Evolutionary conservation across 2,113 vertebrate genomes (phyloP).

Genomic region (Oceanites oceanicus): DNA sequence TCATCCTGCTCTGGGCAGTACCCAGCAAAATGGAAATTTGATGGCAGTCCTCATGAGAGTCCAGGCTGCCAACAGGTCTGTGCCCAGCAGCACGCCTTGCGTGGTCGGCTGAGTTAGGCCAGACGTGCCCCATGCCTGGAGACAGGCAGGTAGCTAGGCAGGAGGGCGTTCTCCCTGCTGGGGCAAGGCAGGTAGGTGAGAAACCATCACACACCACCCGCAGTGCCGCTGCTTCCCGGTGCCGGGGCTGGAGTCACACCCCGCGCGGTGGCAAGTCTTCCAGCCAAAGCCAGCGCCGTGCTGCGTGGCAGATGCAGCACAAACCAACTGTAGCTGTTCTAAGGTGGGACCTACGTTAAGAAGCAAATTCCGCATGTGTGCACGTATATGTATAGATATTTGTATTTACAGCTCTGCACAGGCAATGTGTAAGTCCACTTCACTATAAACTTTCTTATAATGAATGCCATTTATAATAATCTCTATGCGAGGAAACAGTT

Average conservation of each 20-base stretch:
- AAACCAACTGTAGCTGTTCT: neutral
- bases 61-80: neutral
- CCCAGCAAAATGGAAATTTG: too few species aligned
- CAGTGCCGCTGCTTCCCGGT: neutral
- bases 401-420: neutral
- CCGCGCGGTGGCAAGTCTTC: neutral
- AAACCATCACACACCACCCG: neutral
- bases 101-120: neutral
- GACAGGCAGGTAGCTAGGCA: neutral
- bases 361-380: neutral
- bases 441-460: neutral
- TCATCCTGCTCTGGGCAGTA: too few species aligned
- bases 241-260: neutral
- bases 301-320: neutral
- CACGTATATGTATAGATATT: fast-evolving
- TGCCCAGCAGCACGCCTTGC: neutral
- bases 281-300: neutral
- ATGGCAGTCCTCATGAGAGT: neutral
- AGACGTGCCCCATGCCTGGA: neutral
- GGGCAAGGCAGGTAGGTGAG: neutral
- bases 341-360: neutral
- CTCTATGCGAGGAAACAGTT: neutral
- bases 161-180: neutral
- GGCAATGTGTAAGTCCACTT: neutral
- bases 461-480: neutral